Percentiles rank a stretch among this genome's conserved stretches.
phyloP scores from a whole-genome alignment of 1,140 invertebrate species.

The Brachionus rotundiformis region DNA sequence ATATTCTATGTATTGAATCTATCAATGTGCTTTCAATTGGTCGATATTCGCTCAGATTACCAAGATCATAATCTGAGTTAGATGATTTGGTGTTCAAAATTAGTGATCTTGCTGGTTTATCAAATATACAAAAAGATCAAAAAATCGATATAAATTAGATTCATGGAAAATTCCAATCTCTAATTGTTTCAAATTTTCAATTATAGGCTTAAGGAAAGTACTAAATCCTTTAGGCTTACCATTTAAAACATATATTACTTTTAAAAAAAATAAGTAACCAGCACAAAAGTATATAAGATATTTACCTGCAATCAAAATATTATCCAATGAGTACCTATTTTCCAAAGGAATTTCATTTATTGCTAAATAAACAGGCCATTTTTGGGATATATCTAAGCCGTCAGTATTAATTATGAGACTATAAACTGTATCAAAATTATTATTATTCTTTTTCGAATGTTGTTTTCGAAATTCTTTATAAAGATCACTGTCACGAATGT shows the following conservation, averaged over 20 bases:
- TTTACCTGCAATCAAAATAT: background rate
- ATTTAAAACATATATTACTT: background rate
- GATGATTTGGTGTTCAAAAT: background rate
- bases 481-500: background rate
- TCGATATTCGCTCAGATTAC: background rate
- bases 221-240: background rate
- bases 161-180: background rate
- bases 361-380: background rate
- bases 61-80: background rate
- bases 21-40: background rate
- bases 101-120: background rate
- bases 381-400: background rate
- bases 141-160: background rate
- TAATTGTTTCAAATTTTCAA: background rate
- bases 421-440: background rate
- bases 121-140: background rate
- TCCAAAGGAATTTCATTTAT: background rate
- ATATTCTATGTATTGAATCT: background rate
- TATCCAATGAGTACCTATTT: background rate
- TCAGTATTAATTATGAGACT: slow-evolving; percentile 9
- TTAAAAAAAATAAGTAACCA: no score
- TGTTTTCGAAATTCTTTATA: background rate
- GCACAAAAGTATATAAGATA: no score
- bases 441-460: background rate
- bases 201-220: background rate